Percentiles rank a stretch among this genome's conserved stretches.
These are phyloP conservation scores for Rhadina sibilatrix DNA, from an alignment of 2,113 vertebrate species.

Conservation along the genomic window DNA sequence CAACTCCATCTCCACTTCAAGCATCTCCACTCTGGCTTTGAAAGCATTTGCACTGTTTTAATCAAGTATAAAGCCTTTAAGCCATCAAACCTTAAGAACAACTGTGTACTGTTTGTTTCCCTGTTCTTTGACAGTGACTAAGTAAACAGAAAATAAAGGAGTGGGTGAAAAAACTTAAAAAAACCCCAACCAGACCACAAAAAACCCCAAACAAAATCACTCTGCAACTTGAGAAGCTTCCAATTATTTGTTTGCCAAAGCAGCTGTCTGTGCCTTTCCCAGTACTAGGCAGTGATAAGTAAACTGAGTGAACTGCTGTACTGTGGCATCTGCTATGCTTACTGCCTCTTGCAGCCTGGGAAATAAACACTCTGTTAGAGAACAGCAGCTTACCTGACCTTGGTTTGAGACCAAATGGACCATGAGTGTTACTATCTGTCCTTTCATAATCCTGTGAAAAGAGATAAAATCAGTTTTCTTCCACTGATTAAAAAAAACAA, in stretches of 20 bases:
- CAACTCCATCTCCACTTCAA: neutral
- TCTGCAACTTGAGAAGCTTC: neutral
- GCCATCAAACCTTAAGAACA: neutral
- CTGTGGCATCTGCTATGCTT: neutral
- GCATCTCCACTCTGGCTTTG: neutral
- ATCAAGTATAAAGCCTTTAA: neutral
- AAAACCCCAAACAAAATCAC: neutral
- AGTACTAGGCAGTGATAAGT: neutral
- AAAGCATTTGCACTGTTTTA: neutral
- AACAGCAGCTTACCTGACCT: constrained; percentile 86
- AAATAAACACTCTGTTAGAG: neutral
- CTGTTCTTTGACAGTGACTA: neutral
- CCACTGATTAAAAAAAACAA: neutral
- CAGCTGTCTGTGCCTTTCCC: neutral
- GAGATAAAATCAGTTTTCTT: constrained; percentile 4
- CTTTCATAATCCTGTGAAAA: constrained; percentile 77
- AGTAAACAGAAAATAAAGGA: neutral
- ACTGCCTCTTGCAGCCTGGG: neutral
- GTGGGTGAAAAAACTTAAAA: no score
- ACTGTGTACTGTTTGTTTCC: neutral
- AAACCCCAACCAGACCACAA: no score
- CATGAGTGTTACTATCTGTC: constrained; percentile 72
- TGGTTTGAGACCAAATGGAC: constrained; percentile 92
- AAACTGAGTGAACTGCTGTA: neutral
- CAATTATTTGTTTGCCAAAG: neutral